Conservation (phyloP, 2,113 vertebrate species). For the Barnardius zonarius region DNA sequence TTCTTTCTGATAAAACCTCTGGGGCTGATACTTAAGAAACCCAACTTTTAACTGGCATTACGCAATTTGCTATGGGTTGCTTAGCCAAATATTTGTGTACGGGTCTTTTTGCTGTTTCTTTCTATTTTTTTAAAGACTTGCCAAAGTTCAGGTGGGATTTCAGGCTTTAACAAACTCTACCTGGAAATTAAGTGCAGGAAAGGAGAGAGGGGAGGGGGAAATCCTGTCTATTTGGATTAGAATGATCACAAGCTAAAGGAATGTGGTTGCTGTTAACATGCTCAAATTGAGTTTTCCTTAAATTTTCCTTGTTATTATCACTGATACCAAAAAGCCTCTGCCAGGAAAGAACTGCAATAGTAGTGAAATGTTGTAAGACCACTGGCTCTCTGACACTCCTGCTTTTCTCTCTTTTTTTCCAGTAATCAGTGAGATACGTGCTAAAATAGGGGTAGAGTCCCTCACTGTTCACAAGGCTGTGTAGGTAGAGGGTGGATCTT, state of each 20-base stretch:
- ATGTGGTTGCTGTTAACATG: not conserved
- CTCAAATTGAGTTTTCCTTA: constrained; percentile 46
- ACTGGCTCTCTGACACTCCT: not conserved
- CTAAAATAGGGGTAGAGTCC: not conserved
- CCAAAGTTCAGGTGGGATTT: constrained; percentile 76
- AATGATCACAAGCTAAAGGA: constrained; percentile 30
- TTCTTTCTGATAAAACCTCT: constrained; percentile 79
- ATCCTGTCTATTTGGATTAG: constrained; percentile 43
- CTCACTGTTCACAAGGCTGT: not conserved
- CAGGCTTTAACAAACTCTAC: constrained; percentile 74
- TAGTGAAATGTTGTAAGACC: constrained; percentile 14
- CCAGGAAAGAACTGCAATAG: constrained; percentile 39
- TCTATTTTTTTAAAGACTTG: constrained; percentile 37
- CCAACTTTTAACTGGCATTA: constrained; percentile 75
- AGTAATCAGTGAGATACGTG: not conserved
- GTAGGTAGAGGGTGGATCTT: not conserved
- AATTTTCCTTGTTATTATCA: constrained; percentile 37
- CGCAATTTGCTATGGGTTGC: constrained; percentile 73
- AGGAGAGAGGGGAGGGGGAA: accelerated
- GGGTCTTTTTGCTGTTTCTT: not conserved
- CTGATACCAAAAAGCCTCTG: not conserved
- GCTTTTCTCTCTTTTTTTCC: not conserved
- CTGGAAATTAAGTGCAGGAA: constrained; percentile 70
- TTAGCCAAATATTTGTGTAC: constrained; percentile 75
- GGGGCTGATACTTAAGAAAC: constrained; percentile 74